Conservation (phyloP, 2,888 invertebrate genomes). For the Sicus ferrugineus region DNA sequence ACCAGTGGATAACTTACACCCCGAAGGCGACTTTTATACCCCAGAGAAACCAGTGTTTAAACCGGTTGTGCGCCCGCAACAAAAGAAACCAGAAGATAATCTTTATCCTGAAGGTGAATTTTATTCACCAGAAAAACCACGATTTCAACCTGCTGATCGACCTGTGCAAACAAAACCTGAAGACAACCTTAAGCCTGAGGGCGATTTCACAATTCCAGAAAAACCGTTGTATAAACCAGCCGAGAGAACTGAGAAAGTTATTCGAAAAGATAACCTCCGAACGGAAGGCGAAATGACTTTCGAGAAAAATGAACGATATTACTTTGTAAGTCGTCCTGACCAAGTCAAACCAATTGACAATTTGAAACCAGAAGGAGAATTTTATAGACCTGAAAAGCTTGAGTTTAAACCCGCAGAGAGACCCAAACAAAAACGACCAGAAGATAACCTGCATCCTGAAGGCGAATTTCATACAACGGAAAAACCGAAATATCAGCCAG, state of each 20-base stretch:
- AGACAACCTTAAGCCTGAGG: constrained; percentile 58
- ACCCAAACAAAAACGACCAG: constrained; percentile 64
- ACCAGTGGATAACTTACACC: constrained; percentile 68
- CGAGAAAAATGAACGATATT: constrained; percentile 51
- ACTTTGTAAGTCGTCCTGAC: constrained; percentile 61
- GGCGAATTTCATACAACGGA: constrained; percentile 61
- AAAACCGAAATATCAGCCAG: constrained; percentile 61
- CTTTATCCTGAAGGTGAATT: constrained; percentile 69
- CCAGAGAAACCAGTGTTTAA: constrained; percentile 64
- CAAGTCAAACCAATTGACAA: constrained; percentile 70
- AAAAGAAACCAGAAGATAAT: constrained; percentile 65
- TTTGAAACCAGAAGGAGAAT: constrained; percentile 66
- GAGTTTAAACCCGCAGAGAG: constrained; percentile 51
- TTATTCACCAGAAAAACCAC: constrained; percentile 65
- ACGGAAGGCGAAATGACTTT: constrained; percentile 63
- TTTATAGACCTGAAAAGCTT: constrained; percentile 67
- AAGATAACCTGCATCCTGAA: constrained; percentile 66
- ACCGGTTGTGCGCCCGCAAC: constrained; percentile 64
- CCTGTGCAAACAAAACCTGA: constrained; percentile 66
- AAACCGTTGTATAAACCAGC: constrained; percentile 66
- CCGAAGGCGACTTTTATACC: constrained; percentile 68
- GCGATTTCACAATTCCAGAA: constrained; percentile 65
- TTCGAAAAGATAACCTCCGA: constrained; percentile 66
- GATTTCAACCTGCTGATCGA: constrained; percentile 66
- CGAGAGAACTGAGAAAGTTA: constrained; percentile 65